phyloP scores from a whole-genome alignment of 2,113 vertebrate species.

The Anas platyrhynchos region DNA sequence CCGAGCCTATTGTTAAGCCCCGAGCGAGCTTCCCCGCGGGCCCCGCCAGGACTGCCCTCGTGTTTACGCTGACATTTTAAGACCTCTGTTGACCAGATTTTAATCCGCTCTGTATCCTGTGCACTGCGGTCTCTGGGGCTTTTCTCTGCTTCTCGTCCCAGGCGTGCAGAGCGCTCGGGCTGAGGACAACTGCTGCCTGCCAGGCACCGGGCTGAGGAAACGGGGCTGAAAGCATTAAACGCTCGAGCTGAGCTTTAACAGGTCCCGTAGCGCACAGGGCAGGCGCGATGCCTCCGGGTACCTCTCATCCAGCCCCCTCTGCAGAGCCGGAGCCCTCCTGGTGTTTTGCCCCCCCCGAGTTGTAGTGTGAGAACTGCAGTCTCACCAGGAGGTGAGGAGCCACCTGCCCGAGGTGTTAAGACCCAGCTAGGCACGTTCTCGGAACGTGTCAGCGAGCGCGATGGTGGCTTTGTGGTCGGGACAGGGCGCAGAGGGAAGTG shows the following conservation, averaged over 20 bases:
- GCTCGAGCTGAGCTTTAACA: background rate
- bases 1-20: slow-evolving; percentile 66
- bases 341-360: background rate
- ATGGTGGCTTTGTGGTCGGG: slow-evolving; percentile 40
- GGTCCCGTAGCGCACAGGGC: background rate
- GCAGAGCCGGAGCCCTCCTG: background rate
- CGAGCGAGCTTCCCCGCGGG: background rate
- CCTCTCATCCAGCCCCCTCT: background rate
- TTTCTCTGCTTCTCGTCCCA: background rate
- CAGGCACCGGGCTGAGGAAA: background rate
- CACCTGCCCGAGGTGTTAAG: slow-evolving; percentile 37
- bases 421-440: background rate
- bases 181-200: background rate
- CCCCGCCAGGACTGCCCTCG: slow-evolving; percentile 45
- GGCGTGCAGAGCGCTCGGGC: background rate
- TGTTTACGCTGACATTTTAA: slow-evolving; percentile 60
- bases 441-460: background rate
- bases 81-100: slow-evolving; percentile 62
- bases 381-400: slow-evolving; percentile 25
- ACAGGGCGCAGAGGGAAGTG: background rate
- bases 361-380: slow-evolving; percentile 21
- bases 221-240: fast-evolving
- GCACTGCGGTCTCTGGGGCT: slow-evolving; percentile 45
- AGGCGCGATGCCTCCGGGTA: background rate
- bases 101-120: slow-evolving; percentile 45